A percentile compares a stretch with the other conserved stretches of the same genome.
Conservation (phyloP, 2,113 vertebrate genomes). For the Python bivittatus region DNA sequence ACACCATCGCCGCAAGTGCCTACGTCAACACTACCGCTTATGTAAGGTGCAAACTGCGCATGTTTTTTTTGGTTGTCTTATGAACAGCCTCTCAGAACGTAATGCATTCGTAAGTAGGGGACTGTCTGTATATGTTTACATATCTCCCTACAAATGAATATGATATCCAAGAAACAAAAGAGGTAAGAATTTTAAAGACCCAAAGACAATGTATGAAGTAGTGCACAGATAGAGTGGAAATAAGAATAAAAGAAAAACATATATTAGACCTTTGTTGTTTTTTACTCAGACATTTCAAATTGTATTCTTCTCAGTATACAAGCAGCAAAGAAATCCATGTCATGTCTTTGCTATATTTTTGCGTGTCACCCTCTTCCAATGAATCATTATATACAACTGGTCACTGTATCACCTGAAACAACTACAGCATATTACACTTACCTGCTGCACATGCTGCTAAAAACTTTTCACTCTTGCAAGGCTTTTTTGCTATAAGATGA, state of each 20-base stretch:
- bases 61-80: too few relatives aligned
- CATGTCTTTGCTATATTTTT: not conserved
- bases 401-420: not conserved
- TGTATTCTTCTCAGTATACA: not conserved
- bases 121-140: too few relatives aligned
- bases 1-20: too few relatives aligned
- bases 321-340: too few relatives aligned
- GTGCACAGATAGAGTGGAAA: not conserved
- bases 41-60: too few relatives aligned
- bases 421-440: conserved; percentile 67
- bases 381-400: not conserved
- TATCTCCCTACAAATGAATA: too few relatives aligned
- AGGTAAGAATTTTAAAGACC: too few relatives aligned
- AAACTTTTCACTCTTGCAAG: conserved; percentile 89
- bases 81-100: too few relatives aligned
- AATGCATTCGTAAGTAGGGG: too few relatives aligned
- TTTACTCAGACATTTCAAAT: not conserved
- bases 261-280: not conserved
- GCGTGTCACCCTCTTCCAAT: not conserved
- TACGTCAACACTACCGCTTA: too few relatives aligned
- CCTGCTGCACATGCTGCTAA: conserved; percentile 92
- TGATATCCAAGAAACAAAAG: too few relatives aligned
- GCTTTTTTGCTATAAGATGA: conserved; percentile 86
- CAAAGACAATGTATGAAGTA: too few relatives aligned
- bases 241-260: not conserved